Base-by-base conservation (phyloP, 2,113 vertebrate species). In the Anas platyrhynchos region DNA sequence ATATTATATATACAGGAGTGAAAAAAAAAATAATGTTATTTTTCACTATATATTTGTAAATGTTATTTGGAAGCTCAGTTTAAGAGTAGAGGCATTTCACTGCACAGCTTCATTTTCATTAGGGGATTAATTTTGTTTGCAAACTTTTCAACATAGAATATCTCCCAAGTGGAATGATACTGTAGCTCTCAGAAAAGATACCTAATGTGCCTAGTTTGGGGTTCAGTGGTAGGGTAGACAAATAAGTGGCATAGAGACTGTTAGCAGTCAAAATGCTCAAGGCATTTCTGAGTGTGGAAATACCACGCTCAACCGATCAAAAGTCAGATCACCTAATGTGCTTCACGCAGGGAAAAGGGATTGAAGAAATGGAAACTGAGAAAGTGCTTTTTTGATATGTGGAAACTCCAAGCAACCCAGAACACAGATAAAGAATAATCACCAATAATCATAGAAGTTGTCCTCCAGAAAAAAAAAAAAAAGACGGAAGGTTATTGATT, bases 291-390 rank as follows among this genome's bases (percentile, higher is more conserved):
- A 22, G 13, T 17, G 6, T 32, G 29, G 46, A 80, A 83, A 31
- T 36, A 38, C 16, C 12, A 25, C 13, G 5, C 17, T 29, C 0
- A 1, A 15, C 23, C 12, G 25, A 48, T 54, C 21, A 20, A 9
- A 76, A 63, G 22, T 52, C 21, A n/a, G 15, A 52, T 34, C 13
- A 59, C 6, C 8, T 85, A 16, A 54, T 1, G 0, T 54, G 16
- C 8, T 17, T 77, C 6, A 4, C 11, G 71, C 3, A 44, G 29
- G 17, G 9, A 38, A 9, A 79, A 50, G 13, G 71, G 12, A 27
- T 7, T 27, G 44, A 76, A 46, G 36, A 59, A 59, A 62, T 6
- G 9, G 8, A 48, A 77, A 34, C 36, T 43, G 2, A 8, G 82
- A 43, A 36, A 20, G 4, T n/a, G 8, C 3, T 36, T 36, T 46